Evolutionary conservation across 2,797 vertebrate genomes (phyloP), one percentile per base, ranked within the genome.

Genomic region (Acrossocheilus fasciatus): DNA sequence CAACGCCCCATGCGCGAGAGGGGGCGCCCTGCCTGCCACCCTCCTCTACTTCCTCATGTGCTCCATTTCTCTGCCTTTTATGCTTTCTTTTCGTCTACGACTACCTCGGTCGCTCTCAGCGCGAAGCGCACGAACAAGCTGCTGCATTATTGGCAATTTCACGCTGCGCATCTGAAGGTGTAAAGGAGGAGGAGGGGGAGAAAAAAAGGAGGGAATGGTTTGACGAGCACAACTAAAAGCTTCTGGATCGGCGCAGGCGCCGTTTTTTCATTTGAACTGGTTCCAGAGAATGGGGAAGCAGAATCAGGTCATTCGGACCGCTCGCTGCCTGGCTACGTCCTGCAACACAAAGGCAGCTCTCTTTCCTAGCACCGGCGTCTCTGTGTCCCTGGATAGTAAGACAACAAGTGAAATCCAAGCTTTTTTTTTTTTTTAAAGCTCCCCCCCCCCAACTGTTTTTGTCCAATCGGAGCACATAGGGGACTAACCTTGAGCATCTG

Each of bases 241-340:
- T 85, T 86, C 86, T 87, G 84, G 89, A 92, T 91, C 89, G 80
- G 88, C 47, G 43, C 26, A 84, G 88, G 34, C 30, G 39, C 82
- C 11, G 54, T 73, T 89, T 91, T 68, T 91, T 91, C 89, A 74
- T 92, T 90, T 95, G 94, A 93, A 92, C 86, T 18, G 68, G 75
- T 92, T 93, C 93, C 93, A 95, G 90, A 89, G 88, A 89, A 62
- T 88, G 4, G 47, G 15, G 36, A 84, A 85, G 77, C 92, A 91
- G 92, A 95, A 95, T 95, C 93, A 94, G 94, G 94, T 95, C 95
- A 95, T 89, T 94, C 93, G 93, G 93, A 93, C 92, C 90, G 92
- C 90, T 93, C 78, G 87, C 92, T 90, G 91, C 87, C 91, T 91
- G 92, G 92, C 92, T 94, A 93, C 93, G 93, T 94, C 92, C 91